phyloP scores from a whole-genome alignment of 2,113 vertebrate genomes.

The Alaudala cheleensis region DNA sequence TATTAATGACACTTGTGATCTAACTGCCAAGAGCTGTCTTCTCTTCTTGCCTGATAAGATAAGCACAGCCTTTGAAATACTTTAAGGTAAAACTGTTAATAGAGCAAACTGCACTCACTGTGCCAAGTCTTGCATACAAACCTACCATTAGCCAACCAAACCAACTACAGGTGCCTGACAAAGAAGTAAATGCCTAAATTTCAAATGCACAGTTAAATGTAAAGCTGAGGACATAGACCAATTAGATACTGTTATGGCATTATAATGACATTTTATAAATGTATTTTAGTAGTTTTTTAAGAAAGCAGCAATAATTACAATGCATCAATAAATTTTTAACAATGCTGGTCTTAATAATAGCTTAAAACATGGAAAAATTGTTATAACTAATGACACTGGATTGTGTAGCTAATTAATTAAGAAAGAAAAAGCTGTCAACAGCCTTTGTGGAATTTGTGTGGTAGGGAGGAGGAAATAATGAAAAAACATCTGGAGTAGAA shows the following conservation, averaged over 20 bases:
- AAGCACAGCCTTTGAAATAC: background rate
- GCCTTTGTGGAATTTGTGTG: background rate
- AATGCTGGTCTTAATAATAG: background rate
- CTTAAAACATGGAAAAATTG: background rate
- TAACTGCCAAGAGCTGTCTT: background rate
- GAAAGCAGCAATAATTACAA: background rate
- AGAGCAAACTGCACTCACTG: background rate
- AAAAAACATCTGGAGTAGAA: background rate
- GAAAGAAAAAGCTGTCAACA: background rate
- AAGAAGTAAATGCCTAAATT: background rate
- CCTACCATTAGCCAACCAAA: background rate
- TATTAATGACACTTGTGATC: background rate
- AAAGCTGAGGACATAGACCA: background rate
- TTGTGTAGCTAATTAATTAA: background rate
- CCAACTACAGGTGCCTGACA: background rate
- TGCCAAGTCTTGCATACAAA: background rate
- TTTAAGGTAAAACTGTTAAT: background rate
- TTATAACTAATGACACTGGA: background rate
- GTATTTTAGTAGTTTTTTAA: background rate
- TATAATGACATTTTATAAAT: background rate
- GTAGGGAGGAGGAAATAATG: background rate
- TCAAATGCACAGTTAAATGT: background rate
- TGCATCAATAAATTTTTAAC: background rate
- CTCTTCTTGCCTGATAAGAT: background rate
- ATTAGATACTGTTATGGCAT: background rate